Evolutionary conservation across 2,888 invertebrate species (phyloP), one percentile per base, ranked within the genome.

Genomic region (Camponotus fellah): DNA sequence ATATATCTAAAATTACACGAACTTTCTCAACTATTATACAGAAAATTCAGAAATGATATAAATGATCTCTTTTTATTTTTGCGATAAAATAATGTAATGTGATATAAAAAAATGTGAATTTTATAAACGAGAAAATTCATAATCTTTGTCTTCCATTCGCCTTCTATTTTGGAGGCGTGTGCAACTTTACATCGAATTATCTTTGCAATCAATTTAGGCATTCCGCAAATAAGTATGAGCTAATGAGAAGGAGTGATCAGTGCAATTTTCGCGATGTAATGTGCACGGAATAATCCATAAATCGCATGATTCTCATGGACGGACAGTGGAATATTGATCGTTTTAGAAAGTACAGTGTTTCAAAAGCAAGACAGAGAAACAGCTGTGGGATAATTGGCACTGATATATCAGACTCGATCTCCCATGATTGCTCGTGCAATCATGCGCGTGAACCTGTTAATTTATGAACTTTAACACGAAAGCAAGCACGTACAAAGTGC

Each of bases 171-270:
- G 53, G 46, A 75, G 68, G 14, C 69, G 66, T 37, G 10, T 75
- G 85, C 84, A 86, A 85, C 21, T 49, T 86, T 68, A 69, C 80
- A 64, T 85, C 64, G 84, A 72, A 79, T 80, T 65, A 84, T 85
- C 79, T 40, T 37, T 21, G 77, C 83, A 58, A 87, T 87, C 89
- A 84, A 89, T 89, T 49, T 89, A 86, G 74, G 65, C 58, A 76
- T 82, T 46, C 14, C 34, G 10, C 65, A 82, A 79, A 89, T 86
- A 89, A 89, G 85, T 86, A 85, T 81, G 71, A 86, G 72, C 68
- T 88, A 85, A 88, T 81, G 83, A 49, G 49, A 84, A 84, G 71
- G 43, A 43, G 21, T 40, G 40, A 71, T 71, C 46, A n/a, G 17
- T 26, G 26, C 26, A 26, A 26, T 26, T 62, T 9, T 79, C 56